Base-by-base conservation (phyloP, 2,113 vertebrate species). In the Edolisoma coerulescens region DNA sequence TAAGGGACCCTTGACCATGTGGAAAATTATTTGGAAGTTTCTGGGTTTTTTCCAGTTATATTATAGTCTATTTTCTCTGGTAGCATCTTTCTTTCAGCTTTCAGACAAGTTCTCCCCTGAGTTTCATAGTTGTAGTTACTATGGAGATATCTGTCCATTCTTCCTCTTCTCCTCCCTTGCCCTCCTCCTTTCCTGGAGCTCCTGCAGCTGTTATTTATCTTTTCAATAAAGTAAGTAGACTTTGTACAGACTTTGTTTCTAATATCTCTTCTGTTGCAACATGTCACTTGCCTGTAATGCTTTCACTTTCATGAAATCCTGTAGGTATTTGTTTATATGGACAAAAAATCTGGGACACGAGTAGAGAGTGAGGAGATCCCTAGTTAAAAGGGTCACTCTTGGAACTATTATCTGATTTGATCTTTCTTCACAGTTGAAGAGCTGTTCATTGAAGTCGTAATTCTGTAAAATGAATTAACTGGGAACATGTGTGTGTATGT, bases 101-200 rank as follows among this genome's bases (percentile, higher is more conserved):
- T 82, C 92, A 91, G 89, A 71, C 70, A 92, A 95, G 80, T 95
- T 68, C 50, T 92, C 91, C 95, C 92, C 84, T 35, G 90, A 84
- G 80, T 89, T 97, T 81, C 90, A 73, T 78, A 71, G 63, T 92
- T 70, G 68, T 91, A 89, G 96, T 98, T 98, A 96, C 96, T 97
- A 94, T 59, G 95, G 97, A 97, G 85, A 98, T 95, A 42, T 24
- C 83, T 59, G 82, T 87, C 83, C 89, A 90, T 81, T 60, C 42
- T 91, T 84, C 32, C 35, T 77, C 71, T 95, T 91, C 67, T 91
- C 35, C 52, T 65, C 68, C 60, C 56, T 84, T 92, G 49, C 60
- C 18, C 28, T 93, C 32, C 23, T 92, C 50, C 49, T 91, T 76
- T 83, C 17, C 76, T 91, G 70, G 50, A 77, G 76, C 52, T 96